A percentile compares a stretch with the other conserved stretches of the same genome.
phyloP scores from a whole-genome alignment of 2,888 invertebrate genomes.

The Leptinotarsa tumamoca region DNA sequence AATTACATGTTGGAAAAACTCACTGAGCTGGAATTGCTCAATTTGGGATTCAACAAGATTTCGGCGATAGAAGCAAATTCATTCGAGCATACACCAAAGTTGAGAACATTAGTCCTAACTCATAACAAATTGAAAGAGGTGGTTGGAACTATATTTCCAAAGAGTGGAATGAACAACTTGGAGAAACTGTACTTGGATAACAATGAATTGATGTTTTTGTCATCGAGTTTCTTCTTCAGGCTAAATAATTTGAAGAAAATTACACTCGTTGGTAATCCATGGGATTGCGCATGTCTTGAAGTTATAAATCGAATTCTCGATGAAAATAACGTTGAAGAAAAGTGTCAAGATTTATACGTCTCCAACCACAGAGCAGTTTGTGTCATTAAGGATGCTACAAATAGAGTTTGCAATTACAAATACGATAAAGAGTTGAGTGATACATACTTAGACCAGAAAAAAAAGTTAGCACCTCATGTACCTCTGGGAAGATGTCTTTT shows the following conservation, averaged over 20 bases:
- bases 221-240: slow-evolving; percentile 43
- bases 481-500: neutral
- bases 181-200: slow-evolving; percentile 43
- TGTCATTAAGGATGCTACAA: neutral
- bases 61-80: slow-evolving; percentile 40
- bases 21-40: slow-evolving; percentile 37
- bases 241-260: slow-evolving; percentile 36
- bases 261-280: slow-evolving; percentile 47
- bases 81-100: slow-evolving; percentile 42
- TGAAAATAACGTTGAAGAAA: slow-evolving; percentile 39
- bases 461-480: neutral
- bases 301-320: slow-evolving; percentile 35
- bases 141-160: slow-evolving; percentile 38
- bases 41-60: slow-evolving; percentile 45
- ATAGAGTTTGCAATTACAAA: neutral
- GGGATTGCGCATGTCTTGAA: slow-evolving; percentile 45
- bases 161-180: slow-evolving; percentile 34
- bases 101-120: slow-evolving; percentile 37
- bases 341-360: slow-evolving; percentile 34
- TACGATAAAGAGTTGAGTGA: slow-evolving; percentile 36
- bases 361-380: slow-evolving; percentile 35
- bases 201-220: slow-evolving; percentile 45
- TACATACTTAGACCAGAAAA: slow-evolving; percentile 27
- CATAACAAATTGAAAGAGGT: slow-evolving; percentile 42
- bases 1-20: slow-evolving; percentile 42